Percentiles rank a stretch among this genome's conserved stretches.
Evolutionary conservation across 2,113 vertebrate species (phyloP).

Genomic region (Eupsittula cactorum): DNA sequence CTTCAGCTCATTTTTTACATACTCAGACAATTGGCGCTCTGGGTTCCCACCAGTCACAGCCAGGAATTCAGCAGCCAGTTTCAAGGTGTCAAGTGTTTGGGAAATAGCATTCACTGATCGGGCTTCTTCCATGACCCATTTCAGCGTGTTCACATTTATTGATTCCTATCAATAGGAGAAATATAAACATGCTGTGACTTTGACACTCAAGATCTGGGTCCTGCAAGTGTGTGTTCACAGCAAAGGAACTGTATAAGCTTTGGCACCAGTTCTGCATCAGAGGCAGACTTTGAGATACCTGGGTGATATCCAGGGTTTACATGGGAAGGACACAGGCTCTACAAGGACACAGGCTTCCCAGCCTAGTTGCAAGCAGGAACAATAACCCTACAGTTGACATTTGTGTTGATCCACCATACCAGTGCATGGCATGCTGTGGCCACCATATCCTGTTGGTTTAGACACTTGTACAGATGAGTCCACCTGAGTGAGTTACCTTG

Average conservation of each 20-base stretch:
- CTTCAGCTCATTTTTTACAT: not conserved
- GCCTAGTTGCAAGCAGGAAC: not conserved
- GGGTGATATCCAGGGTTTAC: not conserved
- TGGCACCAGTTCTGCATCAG: not conserved
- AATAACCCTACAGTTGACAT: not conserved
- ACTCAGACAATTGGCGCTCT: not conserved
- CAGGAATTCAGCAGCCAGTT: not conserved
- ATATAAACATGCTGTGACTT: not conserved
- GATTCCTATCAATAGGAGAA: not conserved
- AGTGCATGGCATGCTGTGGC: not conserved
- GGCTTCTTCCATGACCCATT: not conserved
- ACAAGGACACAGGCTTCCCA: not conserved
- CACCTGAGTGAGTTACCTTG: not conserved
- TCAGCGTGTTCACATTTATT: not conserved
- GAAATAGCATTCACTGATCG: not conserved
- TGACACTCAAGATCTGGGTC: not conserved
- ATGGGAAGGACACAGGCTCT: not conserved
- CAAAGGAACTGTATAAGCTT: not conserved
- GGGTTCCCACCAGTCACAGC: not conserved
- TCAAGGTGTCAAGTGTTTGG: not conserved
- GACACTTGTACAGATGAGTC: not conserved
- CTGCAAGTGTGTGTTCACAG: not conserved
- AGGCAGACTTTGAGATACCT: not conserved
- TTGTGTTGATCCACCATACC: not conserved
- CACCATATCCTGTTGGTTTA: not conserved